Base-by-base conservation (phyloP, 2,113 vertebrate species). In the Electrona antarctica region DNA sequence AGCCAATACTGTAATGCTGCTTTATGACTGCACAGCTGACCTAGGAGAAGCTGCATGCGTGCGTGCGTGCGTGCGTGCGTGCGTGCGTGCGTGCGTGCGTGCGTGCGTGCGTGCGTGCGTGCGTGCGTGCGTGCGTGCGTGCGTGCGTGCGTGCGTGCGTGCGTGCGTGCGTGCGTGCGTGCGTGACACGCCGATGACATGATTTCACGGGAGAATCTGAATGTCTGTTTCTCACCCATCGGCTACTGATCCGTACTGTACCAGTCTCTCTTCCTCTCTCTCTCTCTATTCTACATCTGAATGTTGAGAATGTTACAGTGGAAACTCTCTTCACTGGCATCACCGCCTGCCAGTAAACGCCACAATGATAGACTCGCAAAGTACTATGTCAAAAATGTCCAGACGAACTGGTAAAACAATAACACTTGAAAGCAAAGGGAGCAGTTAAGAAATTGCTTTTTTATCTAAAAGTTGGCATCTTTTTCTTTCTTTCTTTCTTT, bases 21-120 rank as follows among this genome's bases (percentile, higher is more conserved):
- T 87, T 80, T 80, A 77, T 71, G 72, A 54, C 55, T 61, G 67
- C 71, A 75, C 80, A 85, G 78, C 83, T 87, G 86, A 88, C 61
- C 50, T 9, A 10, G 58, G 62, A 68, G 60, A 13, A 7, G 46
- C 66, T 71, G 15, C 47, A 1, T 59, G 71, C 58, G 71, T 64
- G 21, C 57, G 21, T 57, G 47, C 48, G 59, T 56, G 21, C 7
- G 29, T 51, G 50, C 6, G 8, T 51, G 50, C 6, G 8, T 51
- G 8, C 2, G 8, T 51, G 50, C 6, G 50, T 33, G 29, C 4
- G 29, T 33, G 29, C 4, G 29, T 33, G 29, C 29, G 29, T 4
- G 29, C 4, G 29, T 33, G 29, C 4, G 29, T 4, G 29, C 29
- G 29, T 33, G 29, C 29, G 29, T 33, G 29, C 4, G 29, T 4